Conservation (phyloP, 2,113 vertebrate genomes). For the Oryzias curvinotus region DNA sequence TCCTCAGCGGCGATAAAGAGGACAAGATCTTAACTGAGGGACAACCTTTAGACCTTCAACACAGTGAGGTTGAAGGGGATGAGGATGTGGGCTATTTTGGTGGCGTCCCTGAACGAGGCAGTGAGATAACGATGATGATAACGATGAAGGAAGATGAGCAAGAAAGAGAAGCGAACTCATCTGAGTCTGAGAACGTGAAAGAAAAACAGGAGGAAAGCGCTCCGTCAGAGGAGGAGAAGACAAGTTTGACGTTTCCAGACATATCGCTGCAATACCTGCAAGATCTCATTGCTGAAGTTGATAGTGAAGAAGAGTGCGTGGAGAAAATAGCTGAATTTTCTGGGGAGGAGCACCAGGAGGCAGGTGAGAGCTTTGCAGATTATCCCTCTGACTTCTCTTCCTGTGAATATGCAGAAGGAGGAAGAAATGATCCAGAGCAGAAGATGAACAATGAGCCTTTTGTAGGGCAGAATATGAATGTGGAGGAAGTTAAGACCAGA, state of each 20-base stretch:
- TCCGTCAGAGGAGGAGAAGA: neutral
- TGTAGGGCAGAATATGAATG: neutral
- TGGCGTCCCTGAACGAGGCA: slow-evolving; percentile 31
- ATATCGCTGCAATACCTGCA: slow-evolving; percentile 33
- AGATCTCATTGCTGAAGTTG: slow-evolving; percentile 34
- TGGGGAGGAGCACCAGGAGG: slow-evolving; percentile 72
- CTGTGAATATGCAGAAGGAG: slow-evolving; percentile 52
- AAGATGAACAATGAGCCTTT: neutral
- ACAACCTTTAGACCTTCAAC: slow-evolving; percentile 30
- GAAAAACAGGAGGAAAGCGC: slow-evolving; percentile 3
- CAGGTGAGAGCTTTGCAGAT: slow-evolving; percentile 74
- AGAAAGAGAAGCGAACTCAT: slow-evolving; percentile 14
- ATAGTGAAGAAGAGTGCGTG: neutral
- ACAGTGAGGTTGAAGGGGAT: slow-evolving; percentile 37
- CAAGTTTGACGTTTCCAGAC: slow-evolving; percentile 21
- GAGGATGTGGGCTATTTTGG: slow-evolving; percentile 48
- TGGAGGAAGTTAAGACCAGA: neutral
- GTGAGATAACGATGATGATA: slow-evolving; percentile 24
- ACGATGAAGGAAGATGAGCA: slow-evolving; percentile 21
- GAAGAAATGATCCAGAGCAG: slow-evolving; percentile 13
- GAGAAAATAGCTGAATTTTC: slow-evolving; percentile 69
- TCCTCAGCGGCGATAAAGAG: slow-evolving; percentile 32
- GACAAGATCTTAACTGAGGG: slow-evolving; percentile 40
- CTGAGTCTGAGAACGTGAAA: slow-evolving; percentile 31
- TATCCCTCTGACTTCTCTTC: slow-evolving; percentile 73